Base-by-base conservation (phyloP, 2,113 vertebrate species). In the Synchiropus splendidus region DNA sequence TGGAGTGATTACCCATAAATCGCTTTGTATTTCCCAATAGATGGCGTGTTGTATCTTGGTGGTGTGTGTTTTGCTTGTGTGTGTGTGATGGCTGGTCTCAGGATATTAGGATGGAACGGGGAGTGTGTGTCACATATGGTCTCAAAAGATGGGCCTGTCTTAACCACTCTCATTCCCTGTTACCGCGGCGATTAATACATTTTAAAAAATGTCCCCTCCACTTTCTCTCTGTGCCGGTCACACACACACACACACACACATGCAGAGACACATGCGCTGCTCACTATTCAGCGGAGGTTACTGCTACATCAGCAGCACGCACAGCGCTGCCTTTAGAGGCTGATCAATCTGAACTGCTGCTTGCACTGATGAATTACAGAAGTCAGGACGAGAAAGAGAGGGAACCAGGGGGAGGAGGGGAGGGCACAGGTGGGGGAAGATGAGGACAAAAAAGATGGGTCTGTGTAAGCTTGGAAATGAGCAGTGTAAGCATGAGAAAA, bases 351-450 rank as follows among this genome's bases (percentile, higher is more conserved):
- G 52, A 15, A 61, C 72, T 63, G 55, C 72, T 48, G 78, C 71
- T 72, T 61, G 67, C 74, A 45, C 80, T 89, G 89, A 92, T 90
- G 84, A 88, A 92, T 92, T 88, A 83, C 84, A 79, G 70, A 53
- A 80, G 71, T 83, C 78, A 68, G 38, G 75, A 74, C 45, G 50
- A 44, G 46, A 43, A 31, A 36, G 51, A 40, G 37, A 30, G 39
- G 21, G 44, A 21, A 45, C 1, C 2, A 6, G 1, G 33, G 35
- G 37, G 39, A 53, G 18, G 37, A 51, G 10, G 14, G 17, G 16
- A 36, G 16, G 36, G 39, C 38, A 30, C 18, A 31, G 27, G 12
- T 42, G 9, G 27, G 44, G 34, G 18, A 17, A 39, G 47, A n/a
- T 39, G 21, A 27, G 8, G 21, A 27, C 21, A 27, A 27, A 27